Percentiles rank a stretch among this genome's conserved stretches.
phyloP scores from a whole-genome alignment of 2,113 vertebrate species.

The Toxotes jaculatrix region DNA sequence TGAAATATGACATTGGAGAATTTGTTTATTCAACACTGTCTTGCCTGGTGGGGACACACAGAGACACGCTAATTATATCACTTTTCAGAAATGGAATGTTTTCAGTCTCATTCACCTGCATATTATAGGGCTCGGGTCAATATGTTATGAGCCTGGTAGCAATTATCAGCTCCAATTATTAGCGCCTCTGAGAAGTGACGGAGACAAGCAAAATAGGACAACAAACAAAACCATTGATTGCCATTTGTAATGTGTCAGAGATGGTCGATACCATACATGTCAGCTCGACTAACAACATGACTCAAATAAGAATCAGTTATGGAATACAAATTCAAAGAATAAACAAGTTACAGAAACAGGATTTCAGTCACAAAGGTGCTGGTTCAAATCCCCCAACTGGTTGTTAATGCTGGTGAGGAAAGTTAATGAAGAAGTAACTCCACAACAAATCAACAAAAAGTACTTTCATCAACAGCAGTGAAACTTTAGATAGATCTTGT shows the following conservation, averaged over 20 bases:
- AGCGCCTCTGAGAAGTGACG: slow-evolving; percentile 40
- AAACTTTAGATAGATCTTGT: too few species aligned
- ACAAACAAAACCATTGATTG: slow-evolving; percentile 61
- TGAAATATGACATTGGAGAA: slow-evolving; percentile 48
- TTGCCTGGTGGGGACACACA: slow-evolving; percentile 43
- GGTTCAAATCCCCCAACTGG: background rate
- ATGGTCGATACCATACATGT: slow-evolving; percentile 35
- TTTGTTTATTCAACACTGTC: slow-evolving; percentile 59
- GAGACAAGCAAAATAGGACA: slow-evolving; percentile 45
- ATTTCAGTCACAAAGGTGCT: background rate
- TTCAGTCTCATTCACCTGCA: slow-evolving; percentile 42
- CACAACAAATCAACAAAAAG: too few species aligned
- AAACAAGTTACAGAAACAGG: background rate
- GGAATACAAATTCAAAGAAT: background rate
- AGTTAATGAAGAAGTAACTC: background rate
- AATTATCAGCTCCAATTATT: slow-evolving; percentile 74
- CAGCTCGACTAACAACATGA: background rate
- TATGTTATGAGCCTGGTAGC: slow-evolving; percentile 63
- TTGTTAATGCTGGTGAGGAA: too few species aligned
- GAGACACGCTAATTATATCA: slow-evolving; percentile 66
- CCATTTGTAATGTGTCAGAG: slow-evolving; percentile 61
- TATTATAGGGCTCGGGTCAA: slow-evolving; percentile 66
- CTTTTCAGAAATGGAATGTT: slow-evolving; percentile 45
- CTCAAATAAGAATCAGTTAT: slow-evolving; percentile 12
- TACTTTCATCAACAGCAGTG: too few species aligned